Conservation (phyloP, 2,797 vertebrate genomes). For the Sebastes hubbsi region DNA sequence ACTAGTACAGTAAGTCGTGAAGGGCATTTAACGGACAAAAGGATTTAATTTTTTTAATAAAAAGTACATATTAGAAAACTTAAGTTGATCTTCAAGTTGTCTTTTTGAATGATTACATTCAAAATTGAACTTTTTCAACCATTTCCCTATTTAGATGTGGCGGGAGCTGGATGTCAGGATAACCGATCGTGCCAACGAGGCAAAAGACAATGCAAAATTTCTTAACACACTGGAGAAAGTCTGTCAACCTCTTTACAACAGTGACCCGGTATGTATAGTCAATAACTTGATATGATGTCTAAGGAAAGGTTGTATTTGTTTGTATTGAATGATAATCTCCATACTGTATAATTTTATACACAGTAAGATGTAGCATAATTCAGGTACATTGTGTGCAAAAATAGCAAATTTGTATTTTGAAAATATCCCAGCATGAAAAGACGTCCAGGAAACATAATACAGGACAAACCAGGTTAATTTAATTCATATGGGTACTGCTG, state of each 20-base stretch:
- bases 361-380: neutral
- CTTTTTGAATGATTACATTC: neutral
- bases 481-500: no score
- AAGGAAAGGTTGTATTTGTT: neutral
- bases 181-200: conserved; percentile 85
- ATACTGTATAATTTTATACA: neutral
- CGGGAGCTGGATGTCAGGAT: conserved; percentile 83
- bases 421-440: no score
- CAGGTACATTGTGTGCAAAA: neutral
- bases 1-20: no score
- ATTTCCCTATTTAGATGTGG: conserved; percentile 78
- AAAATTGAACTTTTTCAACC: neutral
- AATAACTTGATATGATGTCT: neutral
- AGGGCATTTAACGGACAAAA: no score
- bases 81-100: neutral
- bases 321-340: neutral
- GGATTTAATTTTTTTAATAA: no score
- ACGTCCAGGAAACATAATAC: neutral
- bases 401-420: no score
- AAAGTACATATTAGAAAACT: no score
- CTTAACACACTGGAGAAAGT: conserved; percentile 83
- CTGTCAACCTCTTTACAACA: conserved; percentile 85
- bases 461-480: no score
- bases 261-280: conserved; percentile 78
- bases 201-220: conserved; percentile 88